A percentile compares a stretch with the other conserved stretches of the same genome.
Conservation (phyloP, 2,888 invertebrate species). For the Drosophila niveifrons region DNA sequence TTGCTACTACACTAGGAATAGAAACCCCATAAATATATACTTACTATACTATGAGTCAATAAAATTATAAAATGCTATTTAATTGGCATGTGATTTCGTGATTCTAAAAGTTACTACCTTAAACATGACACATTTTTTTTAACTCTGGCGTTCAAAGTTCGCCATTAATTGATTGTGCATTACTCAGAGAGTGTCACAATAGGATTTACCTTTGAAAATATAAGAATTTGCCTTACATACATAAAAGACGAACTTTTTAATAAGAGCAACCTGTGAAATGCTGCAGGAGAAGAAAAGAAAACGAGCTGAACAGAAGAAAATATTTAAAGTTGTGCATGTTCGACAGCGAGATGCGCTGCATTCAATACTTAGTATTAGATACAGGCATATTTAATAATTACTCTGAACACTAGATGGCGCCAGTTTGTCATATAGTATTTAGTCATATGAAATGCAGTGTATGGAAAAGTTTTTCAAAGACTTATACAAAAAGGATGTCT, state of each 20-base stretch:
- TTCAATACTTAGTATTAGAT: too few species aligned
- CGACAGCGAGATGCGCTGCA: neutral
- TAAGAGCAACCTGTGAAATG: slow-evolving; percentile 14
- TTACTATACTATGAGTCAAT: slow-evolving; percentile 10
- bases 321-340: neutral
- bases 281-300: neutral
- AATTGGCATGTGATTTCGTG: neutral
- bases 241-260: neutral
- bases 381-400: neutral
- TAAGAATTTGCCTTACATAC: neutral
- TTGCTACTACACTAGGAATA: neutral
- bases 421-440: neutral
- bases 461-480: too few species aligned
- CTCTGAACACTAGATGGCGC: neutral
- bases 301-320: neutral
- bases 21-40: neutral
- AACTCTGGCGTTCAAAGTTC: neutral
- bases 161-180: neutral
- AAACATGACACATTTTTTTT: neutral
- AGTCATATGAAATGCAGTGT: too few species aligned
- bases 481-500: too few species aligned
- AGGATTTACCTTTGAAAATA: neutral
- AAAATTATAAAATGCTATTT: slow-evolving; percentile 14
- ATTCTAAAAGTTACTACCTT: neutral
- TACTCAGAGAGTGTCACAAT: slow-evolving; percentile 1